Evolutionary conservation across 2,113 vertebrate species (phyloP).

Genomic region (Kryptolebias marmoratus): DNA sequence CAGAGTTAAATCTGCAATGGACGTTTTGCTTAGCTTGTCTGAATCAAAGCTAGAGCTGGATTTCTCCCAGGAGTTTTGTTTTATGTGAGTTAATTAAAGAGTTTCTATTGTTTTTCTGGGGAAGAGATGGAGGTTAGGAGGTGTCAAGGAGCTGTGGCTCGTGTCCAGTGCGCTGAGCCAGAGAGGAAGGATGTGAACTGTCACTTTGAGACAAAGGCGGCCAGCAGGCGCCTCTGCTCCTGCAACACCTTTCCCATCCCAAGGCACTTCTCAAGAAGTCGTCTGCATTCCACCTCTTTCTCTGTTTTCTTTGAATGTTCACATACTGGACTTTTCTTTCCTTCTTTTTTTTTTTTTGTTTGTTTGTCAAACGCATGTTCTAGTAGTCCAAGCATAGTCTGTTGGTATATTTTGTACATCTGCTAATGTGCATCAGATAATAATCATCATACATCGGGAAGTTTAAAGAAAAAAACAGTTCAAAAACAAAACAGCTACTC

Average conservation of each 20-base stretch:
- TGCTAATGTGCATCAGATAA: not conserved
- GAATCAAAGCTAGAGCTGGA: not conserved
- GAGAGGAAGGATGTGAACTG: slow-evolving; percentile 66
- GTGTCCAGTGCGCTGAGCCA: not conserved
- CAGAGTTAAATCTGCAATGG: not conserved
- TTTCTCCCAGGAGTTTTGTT: not conserved
- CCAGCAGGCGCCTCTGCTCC: slow-evolving; percentile 59
- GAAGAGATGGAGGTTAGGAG: slow-evolving; percentile 11
- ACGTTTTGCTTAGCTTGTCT: not conserved
- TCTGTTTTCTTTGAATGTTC: slow-evolving; percentile 9
- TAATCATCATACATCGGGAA: not conserved
- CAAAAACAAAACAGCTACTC: no score
- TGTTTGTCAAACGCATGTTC: not conserved
- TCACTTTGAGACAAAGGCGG: slow-evolving; percentile 40
- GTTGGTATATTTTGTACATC: not conserved
- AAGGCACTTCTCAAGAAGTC: not conserved
- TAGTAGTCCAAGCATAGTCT: not conserved
- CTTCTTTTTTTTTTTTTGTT: not conserved
- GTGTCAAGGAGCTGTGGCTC: slow-evolving; percentile 31
- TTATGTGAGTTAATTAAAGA: slow-evolving; percentile 14
- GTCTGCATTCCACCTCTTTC: not conserved
- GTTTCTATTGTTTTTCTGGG: slow-evolving; percentile 5
- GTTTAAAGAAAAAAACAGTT: no score
- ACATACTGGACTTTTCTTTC: not conserved
- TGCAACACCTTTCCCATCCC: slow-evolving; percentile 34